phyloP scores from a whole-genome alignment of 2,113 vertebrate species.

The Lontra canadensis region DNA sequence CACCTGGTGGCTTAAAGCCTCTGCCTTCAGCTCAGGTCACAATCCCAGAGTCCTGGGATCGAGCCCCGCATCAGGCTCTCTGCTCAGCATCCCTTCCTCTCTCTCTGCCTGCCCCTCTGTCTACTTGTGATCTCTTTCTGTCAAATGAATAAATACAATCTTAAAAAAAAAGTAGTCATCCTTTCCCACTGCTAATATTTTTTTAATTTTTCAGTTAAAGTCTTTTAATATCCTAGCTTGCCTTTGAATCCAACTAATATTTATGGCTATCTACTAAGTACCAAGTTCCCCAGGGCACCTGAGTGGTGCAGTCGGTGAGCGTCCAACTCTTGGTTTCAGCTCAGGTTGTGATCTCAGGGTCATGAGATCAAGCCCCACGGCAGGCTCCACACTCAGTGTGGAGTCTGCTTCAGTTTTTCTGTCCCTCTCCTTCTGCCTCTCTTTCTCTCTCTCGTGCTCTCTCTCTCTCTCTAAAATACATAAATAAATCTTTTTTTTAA shows the following conservation, averaged over 20 bases:
- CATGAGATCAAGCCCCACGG: not conserved
- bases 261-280: not conserved
- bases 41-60: no score
- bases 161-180: not conserved
- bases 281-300: not conserved
- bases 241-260: not conserved
- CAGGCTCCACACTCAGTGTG: rapidly evolving
- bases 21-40: no score
- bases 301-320: not conserved
- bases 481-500: not conserved
- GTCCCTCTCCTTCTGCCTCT: not conserved
- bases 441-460: not conserved
- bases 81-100: no score
- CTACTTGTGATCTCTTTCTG: no score
- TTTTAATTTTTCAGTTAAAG: not conserved
- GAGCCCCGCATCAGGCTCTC: no score
- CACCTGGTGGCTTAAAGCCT: no score
- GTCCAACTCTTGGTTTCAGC: not conserved
- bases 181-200: not conserved
- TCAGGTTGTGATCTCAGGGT: not conserved
- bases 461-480: not conserved
- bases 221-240: not conserved
- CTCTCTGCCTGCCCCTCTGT: no score
- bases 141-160: no score
- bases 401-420: not conserved